A percentile compares a stretch with the other conserved stretches of the same genome.
phyloP scores from a whole-genome alignment of 2,113 vertebrate genomes.

The Nicator chloris region DNA sequence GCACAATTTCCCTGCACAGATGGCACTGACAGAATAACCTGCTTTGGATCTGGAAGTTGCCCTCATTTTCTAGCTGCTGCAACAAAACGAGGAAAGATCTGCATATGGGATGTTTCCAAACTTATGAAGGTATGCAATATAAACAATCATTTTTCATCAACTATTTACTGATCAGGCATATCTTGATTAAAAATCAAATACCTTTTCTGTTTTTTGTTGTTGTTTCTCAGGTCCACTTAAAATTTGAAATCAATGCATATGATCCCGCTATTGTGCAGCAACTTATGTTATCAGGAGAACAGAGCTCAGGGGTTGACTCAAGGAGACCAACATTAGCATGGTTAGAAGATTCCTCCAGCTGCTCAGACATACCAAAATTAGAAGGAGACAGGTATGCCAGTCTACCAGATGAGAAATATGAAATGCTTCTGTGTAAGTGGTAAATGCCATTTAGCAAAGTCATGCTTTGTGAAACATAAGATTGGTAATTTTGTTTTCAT shows the following conservation, averaged over 20 bases:
- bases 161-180: not conserved
- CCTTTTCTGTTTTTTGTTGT: slow-evolving; percentile 4
- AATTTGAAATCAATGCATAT: slow-evolving; percentile 97
- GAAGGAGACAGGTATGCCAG: slow-evolving; percentile 93
- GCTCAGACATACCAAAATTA: slow-evolving; percentile 96
- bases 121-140: slow-evolving; percentile 90
- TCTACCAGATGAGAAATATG: not conserved
- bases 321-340: slow-evolving; percentile 92
- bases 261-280: slow-evolving; percentile 94
- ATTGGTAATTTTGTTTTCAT: not conserved
- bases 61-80: slow-evolving; percentile 96
- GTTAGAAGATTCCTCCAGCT: slow-evolving; percentile 94
- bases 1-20: slow-evolving; percentile 93
- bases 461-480: not conserved
- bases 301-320: slow-evolving; percentile 85
- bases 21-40: slow-evolving; percentile 92
- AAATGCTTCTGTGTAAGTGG: not conserved
- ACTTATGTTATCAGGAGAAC: slow-evolving; percentile 87
- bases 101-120: slow-evolving; percentile 98
- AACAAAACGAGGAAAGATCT: slow-evolving; percentile 96
- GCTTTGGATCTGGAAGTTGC: slow-evolving; percentile 96
- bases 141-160: not conserved
- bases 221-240: slow-evolving; percentile 89
- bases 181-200: not conserved
- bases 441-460: not conserved